phyloP scores from a whole-genome alignment of 2,888 invertebrate genomes.

The Sesamia inferens region DNA sequence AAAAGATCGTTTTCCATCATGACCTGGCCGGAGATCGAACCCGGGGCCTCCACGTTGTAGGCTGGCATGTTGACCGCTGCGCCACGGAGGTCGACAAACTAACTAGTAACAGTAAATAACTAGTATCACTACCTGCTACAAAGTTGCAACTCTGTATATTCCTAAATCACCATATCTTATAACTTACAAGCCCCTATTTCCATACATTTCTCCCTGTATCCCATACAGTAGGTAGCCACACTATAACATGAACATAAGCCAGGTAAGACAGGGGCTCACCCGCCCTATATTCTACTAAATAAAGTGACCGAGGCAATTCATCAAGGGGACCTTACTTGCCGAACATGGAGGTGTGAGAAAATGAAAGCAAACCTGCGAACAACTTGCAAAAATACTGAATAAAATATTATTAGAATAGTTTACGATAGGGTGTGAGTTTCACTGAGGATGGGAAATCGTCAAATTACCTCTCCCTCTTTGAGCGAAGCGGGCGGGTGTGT shows the following conservation, averaged over 20 bases:
- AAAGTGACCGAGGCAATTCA: slow-evolving; percentile 65
- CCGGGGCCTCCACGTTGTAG: too few relatives aligned
- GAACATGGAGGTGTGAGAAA: slow-evolving; percentile 15
- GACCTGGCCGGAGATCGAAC: too few relatives aligned
- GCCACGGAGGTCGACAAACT: too few relatives aligned
- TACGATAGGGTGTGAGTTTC: neutral
- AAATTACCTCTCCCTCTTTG: too few relatives aligned
- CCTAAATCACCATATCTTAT: neutral
- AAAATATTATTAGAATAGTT: neutral
- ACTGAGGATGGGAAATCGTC: too few relatives aligned
- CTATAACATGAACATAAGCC: slow-evolving; percentile 34
- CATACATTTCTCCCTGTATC: slow-evolving; percentile 18
- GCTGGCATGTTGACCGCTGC: too few relatives aligned
- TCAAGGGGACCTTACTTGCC: slow-evolving; percentile 55
- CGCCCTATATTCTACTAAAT: slow-evolving; percentile 56
- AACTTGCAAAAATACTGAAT: neutral
- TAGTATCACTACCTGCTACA: too few relatives aligned
- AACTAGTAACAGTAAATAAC: too few relatives aligned
- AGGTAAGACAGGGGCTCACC: slow-evolving; percentile 50
- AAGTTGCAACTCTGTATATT: neutral
- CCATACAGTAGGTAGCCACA: neutral
- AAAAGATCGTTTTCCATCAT: too few relatives aligned
- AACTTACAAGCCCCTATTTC: slow-evolving; percentile 11
- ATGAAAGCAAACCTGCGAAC: slow-evolving; percentile 3
- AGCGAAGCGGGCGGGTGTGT: too few relatives aligned